A percentile compares a stretch with the other conserved stretches of the same genome.
Conservation (phyloP, 2,797 vertebrate species). For the Tapera naevia region DNA sequence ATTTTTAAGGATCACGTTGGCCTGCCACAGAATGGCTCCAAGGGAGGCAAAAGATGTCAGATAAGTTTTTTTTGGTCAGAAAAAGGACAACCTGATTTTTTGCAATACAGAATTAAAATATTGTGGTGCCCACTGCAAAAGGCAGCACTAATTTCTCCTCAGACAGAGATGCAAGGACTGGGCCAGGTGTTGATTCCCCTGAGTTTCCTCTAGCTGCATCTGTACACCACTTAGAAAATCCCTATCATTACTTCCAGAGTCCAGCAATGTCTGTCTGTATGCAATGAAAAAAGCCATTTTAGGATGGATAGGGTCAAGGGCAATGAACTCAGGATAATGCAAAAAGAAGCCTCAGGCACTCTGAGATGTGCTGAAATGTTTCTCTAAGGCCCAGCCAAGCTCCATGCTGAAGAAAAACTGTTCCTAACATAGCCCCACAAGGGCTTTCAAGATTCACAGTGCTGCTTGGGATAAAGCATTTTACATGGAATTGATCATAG, state of each 20-base stretch:
- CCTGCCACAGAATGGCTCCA: background rate
- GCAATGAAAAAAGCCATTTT: background rate
- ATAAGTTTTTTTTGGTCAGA: background rate
- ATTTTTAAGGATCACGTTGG: background rate
- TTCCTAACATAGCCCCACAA: background rate
- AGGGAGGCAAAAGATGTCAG: background rate
- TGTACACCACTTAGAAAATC: background rate
- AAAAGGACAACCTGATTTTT: background rate
- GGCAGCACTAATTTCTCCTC: background rate
- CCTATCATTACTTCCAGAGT: background rate
- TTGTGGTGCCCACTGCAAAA: background rate
- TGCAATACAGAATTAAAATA: background rate
- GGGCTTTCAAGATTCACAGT: background rate
- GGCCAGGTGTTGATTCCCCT: background rate
- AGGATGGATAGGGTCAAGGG: background rate
- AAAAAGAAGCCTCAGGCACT: background rate
- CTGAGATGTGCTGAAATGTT: background rate
- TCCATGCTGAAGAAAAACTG: background rate
- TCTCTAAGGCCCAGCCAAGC: background rate
- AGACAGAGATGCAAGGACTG: background rate
- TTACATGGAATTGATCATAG: background rate
- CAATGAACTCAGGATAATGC: background rate
- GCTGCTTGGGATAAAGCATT: background rate
- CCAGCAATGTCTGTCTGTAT: background rate
- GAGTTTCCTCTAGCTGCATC: background rate